Percentiles rank a stretch among this genome's conserved stretches.
phyloP scores from a whole-genome alignment of 2,797 vertebrate species.

The Catharus ustulatus region DNA sequence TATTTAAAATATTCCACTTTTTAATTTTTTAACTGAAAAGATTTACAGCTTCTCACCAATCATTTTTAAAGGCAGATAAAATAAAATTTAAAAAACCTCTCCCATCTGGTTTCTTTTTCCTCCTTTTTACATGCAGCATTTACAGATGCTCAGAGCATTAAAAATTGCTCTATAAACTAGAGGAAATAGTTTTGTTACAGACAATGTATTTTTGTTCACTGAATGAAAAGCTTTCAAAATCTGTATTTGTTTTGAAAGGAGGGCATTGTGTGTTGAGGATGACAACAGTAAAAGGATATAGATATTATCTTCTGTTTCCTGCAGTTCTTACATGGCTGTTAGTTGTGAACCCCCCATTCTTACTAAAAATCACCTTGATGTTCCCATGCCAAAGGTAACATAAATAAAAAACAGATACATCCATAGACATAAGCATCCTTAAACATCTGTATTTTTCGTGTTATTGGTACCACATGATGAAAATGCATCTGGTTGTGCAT shows the following conservation, averaged over 20 bases:
- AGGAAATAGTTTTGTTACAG: background rate
- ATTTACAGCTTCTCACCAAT: slow-evolving; percentile 56
- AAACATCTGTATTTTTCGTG: background rate
- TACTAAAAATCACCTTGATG: background rate
- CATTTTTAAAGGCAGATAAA: slow-evolving; percentile 55
- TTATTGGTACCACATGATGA: background rate
- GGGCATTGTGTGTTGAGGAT: background rate
- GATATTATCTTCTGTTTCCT: background rate
- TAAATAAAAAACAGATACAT: background rate
- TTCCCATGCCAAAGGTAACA: background rate
- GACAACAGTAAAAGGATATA: background rate
- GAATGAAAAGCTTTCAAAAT: background rate
- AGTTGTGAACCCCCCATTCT: background rate
- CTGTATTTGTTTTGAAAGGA: background rate
- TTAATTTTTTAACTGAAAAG: slow-evolving; percentile 62
- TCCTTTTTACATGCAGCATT: background rate
- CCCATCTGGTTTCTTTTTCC: slow-evolving; percentile 33
- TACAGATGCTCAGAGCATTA: slow-evolving; percentile 46
- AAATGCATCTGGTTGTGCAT: background rate
- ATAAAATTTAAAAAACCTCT: background rate
- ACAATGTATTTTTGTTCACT: background rate
- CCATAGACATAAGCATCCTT: background rate
- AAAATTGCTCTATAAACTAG: background rate
- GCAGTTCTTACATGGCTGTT: background rate
- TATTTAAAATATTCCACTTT: slow-evolving; percentile 58